phyloP scores from a whole-genome alignment of 2,113 vertebrate species.

The Peromyscus polionotus region DNA sequence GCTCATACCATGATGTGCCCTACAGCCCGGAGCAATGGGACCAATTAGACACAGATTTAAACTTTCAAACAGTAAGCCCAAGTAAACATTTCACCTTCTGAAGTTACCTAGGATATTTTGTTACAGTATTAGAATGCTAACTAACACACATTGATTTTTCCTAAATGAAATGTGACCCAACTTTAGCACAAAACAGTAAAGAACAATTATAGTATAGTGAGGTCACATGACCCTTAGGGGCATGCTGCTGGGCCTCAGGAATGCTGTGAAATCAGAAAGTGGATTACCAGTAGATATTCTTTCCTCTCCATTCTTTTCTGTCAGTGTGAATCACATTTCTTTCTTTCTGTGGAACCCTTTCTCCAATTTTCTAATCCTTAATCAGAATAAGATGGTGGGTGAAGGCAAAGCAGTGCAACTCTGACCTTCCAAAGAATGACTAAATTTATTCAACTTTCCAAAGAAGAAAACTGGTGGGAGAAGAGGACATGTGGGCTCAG shows the following conservation, averaged over 20 bases:
- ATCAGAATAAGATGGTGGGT: not conserved
- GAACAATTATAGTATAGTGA: not conserved
- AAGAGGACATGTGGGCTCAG: not conserved
- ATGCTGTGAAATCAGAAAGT: not conserved
- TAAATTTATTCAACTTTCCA: not conserved
- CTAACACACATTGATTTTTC: not conserved
- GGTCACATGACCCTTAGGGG: not conserved
- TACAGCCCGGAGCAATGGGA: not conserved
- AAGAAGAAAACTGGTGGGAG: not conserved
- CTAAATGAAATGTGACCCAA: not conserved
- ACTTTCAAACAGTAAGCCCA: not conserved
- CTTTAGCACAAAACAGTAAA: not conserved
- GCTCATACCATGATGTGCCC: not conserved
- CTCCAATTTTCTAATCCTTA: constrained; percentile 5
- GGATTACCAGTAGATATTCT: not conserved
- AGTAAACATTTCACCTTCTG: not conserved
- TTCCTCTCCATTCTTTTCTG: not conserved
- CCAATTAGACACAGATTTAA: not conserved
- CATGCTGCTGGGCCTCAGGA: not conserved
- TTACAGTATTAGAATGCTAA: not conserved
- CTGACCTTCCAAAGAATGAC: constrained; percentile 2
- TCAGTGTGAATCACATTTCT: not conserved
- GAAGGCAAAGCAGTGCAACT: not conserved
- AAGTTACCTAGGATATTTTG: not conserved
- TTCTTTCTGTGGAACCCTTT: not conserved